Percentiles rank a stretch among this genome's conserved stretches.
Evolutionary conservation across 1,140 invertebrate genomes (phyloP).

Genomic region (Zaprionus gabonicus): DNA sequence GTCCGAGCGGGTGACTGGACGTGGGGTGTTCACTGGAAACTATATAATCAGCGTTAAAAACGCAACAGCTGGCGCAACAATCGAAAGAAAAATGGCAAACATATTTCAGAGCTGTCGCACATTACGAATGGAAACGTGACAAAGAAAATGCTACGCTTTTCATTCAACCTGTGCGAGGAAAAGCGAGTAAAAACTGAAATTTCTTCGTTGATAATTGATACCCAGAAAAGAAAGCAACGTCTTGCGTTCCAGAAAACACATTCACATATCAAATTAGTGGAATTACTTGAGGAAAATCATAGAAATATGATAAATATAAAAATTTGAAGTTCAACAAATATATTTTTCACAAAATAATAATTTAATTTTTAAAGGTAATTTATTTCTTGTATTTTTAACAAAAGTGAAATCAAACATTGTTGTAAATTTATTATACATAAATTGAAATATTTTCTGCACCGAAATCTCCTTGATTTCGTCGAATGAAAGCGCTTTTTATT

Average conservation of each 20-base stretch:
- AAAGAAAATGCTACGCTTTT: constrained; percentile 38
- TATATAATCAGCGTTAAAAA: constrained; percentile 73
- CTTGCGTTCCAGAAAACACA: background rate
- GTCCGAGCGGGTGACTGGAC: constrained; percentile 30
- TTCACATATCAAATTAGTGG: background rate
- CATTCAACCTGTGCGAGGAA: constrained; percentile 16
- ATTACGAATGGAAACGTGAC: constrained; percentile 38
- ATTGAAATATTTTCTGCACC: too few species aligned
- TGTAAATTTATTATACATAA: too few species aligned
- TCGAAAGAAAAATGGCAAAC: constrained; percentile 56
- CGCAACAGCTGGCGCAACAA: constrained; percentile 78
- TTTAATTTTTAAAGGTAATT: too few species aligned
- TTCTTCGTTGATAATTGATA: constrained; percentile 55
- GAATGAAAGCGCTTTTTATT: background rate
- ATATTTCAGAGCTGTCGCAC: constrained; percentile 36
- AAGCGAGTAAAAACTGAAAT: constrained; percentile 6
- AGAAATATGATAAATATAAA: too few species aligned
- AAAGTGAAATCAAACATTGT: too few species aligned
- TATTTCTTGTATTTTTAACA: too few species aligned
- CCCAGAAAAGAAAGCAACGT: background rate
- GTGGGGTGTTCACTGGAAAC: constrained; percentile 45
- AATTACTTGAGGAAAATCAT: too few species aligned
- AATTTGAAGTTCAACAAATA: too few species aligned
- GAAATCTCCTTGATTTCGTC: background rate
- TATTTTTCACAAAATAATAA: too few species aligned